phyloP scores from a whole-genome alignment of 1,140 invertebrate genomes.

The Hylyphantes graminicola region DNA sequence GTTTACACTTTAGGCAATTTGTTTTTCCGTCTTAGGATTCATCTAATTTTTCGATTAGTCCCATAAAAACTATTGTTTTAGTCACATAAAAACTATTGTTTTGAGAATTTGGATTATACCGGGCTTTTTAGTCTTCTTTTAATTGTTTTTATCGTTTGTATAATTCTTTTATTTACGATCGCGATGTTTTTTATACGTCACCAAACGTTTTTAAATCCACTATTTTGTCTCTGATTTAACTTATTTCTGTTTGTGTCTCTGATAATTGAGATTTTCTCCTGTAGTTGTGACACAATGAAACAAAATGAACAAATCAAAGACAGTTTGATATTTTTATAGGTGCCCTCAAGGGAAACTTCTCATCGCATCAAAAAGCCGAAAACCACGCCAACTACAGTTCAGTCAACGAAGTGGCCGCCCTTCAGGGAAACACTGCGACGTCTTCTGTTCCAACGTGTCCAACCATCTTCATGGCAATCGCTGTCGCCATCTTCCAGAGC shows the following conservation, averaged over 20 bases:
- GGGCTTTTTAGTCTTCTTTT: neutral
- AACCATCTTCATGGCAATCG: neutral
- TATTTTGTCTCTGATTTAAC: too few species aligned
- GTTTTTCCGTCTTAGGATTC: too few species aligned
- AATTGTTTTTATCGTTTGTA: neutral
- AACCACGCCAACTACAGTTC: neutral
- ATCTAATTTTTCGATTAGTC: neutral
- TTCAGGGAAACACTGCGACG: conserved; percentile 1
- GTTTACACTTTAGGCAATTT: too few species aligned
- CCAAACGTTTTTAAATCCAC: too few species aligned
- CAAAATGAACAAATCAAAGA: neutral
- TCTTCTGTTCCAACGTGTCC: conserved; percentile 8
- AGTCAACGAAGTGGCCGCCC: conserved; percentile 16
- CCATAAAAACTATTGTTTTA: neutral
- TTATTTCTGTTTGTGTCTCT: too few species aligned
- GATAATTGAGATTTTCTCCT: too few species aligned
- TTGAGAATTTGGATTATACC: neutral
- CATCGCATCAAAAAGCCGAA: neutral
- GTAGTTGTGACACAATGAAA: too few species aligned
- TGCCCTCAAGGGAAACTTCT: conserved; percentile 18
- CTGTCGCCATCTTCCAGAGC: neutral
- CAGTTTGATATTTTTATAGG: neutral
- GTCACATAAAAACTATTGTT: too few species aligned
- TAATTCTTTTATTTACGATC: neutral
- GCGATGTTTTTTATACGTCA: too few species aligned